phyloP scores from a whole-genome alignment of 1,140 invertebrate genomes.

The Eriosoma lanigerum region DNA sequence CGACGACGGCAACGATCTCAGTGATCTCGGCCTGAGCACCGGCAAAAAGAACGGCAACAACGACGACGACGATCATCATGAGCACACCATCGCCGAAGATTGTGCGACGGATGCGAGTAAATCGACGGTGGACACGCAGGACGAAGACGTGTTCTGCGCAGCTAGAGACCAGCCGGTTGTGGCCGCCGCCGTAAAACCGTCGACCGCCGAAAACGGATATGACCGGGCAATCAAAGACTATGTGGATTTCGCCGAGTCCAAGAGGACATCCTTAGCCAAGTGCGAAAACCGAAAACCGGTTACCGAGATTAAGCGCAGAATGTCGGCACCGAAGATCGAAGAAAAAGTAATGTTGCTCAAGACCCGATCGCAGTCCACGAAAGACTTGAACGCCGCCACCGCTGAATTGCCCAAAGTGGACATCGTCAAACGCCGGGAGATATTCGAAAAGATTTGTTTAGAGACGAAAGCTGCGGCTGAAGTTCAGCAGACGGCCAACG shows the following conservation, averaged over 20 bases:
- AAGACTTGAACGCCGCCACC: slow-evolving; percentile 18
- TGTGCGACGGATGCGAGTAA: background rate
- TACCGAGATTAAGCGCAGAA: slow-evolving; percentile 52
- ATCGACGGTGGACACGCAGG: background rate
- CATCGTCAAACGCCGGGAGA: slow-evolving; percentile 76
- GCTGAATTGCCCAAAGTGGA: slow-evolving; percentile 72
- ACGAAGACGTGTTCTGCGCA: slow-evolving; percentile 9
- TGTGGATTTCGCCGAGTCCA: slow-evolving; percentile 67
- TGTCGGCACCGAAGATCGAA: slow-evolving; percentile 57
- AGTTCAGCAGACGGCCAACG: background rate
- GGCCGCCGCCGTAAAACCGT: slow-evolving; percentile 64
- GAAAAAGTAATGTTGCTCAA: slow-evolving; percentile 61
- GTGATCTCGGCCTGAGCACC: slow-evolving; percentile 77
- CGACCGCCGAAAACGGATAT: slow-evolving; percentile 73
- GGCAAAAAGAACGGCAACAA: slow-evolving; percentile 64
- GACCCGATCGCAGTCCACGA: slow-evolving; percentile 34
- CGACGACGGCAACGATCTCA: slow-evolving; percentile 74
- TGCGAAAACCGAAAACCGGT: slow-evolving; percentile 54
- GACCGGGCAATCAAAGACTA: slow-evolving; percentile 83
- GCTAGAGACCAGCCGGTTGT: slow-evolving; percentile 57
- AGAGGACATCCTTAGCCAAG: slow-evolving; percentile 51
- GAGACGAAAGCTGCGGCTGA: slow-evolving; percentile 20
- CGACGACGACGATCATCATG: background rate
- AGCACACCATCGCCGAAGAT: slow-evolving; percentile 36
- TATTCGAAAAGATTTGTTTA: slow-evolving; percentile 67